These are phyloP conservation scores for Anadara kagoshimensis DNA, from an alignment of 1,140 invertebrate species.

Conservation along the genomic window DNA sequence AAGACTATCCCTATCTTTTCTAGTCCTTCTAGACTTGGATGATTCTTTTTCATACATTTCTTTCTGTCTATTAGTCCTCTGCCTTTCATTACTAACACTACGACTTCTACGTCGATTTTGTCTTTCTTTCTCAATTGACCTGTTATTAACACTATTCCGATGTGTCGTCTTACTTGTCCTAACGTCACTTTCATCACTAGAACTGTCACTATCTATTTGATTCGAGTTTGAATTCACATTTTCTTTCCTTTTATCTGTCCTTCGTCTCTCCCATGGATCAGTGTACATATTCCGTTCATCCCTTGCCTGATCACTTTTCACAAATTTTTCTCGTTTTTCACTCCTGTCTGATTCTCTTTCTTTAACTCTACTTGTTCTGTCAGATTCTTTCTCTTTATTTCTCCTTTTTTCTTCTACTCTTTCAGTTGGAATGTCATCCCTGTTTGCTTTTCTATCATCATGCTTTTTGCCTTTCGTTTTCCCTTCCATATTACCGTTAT, in stretches of 20 bases:
- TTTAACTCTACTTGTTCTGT: constrained; percentile 8
- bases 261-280: not conserved
- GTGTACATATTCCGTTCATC: not conserved
- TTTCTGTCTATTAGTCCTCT: too few relatives aligned
- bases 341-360: constrained; percentile 6
- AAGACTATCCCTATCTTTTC: too few relatives aligned
- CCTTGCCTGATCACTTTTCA: not conserved
- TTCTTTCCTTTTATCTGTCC: not conserved
- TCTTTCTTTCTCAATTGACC: too few relatives aligned
- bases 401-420: constrained; percentile 24
- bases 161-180: too few relatives aligned
- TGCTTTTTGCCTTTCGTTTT: not conserved
- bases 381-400: constrained; percentile 10
- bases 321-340: constrained; percentile 4
- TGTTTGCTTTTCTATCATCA: not conserved
- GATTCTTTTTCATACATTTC: too few relatives aligned
- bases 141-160: too few relatives aligned
- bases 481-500: constrained; percentile 1
- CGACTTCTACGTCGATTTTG: too few relatives aligned
- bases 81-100: too few relatives aligned
- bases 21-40: too few relatives aligned
- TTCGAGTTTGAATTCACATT: too few relatives aligned
- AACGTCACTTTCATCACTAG: too few relatives aligned
- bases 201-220: too few relatives aligned
- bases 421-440: not conserved